phyloP scores from a whole-genome alignment of 2,113 vertebrate species.

The Phrynosoma blainvillii region DNA sequence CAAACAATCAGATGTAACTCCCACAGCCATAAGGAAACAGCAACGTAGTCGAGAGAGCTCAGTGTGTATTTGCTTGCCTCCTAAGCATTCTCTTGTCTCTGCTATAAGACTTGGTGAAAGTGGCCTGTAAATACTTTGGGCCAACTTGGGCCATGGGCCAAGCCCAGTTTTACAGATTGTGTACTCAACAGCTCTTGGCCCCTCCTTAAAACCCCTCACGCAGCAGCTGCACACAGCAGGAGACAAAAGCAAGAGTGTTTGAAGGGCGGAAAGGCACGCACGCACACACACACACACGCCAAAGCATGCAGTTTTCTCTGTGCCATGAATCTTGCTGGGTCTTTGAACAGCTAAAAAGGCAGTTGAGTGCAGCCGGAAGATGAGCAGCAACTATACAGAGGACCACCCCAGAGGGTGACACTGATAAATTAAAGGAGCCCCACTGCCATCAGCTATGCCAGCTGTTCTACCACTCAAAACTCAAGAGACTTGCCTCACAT shows the following conservation, averaged over 20 bases:
- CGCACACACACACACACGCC: background rate
- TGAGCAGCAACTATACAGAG: background rate
- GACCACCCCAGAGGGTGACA: background rate
- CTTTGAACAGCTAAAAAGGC: background rate
- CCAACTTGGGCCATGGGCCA: background rate
- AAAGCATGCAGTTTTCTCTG: background rate
- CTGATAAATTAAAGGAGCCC: background rate
- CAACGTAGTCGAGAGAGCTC: background rate
- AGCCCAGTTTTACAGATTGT: background rate
- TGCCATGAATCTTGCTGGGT: background rate
- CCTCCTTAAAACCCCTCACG: background rate
- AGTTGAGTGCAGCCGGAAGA: background rate
- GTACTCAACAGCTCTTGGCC: background rate
- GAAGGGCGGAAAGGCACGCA: background rate
- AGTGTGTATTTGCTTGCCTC: background rate
- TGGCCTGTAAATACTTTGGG: constrained; percentile 3
- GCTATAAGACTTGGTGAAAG: background rate
- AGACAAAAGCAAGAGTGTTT: background rate
- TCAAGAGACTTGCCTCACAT: background rate
- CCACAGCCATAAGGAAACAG: too few relatives aligned
- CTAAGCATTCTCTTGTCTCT: background rate
- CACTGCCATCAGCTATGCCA: background rate
- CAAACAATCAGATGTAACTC: background rate
- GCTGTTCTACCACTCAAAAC: background rate
- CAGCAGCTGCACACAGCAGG: constrained; percentile 2